phyloP scores from a whole-genome alignment of 1,140 invertebrate species.

The Aphelenchoides fujianensis region DNA sequence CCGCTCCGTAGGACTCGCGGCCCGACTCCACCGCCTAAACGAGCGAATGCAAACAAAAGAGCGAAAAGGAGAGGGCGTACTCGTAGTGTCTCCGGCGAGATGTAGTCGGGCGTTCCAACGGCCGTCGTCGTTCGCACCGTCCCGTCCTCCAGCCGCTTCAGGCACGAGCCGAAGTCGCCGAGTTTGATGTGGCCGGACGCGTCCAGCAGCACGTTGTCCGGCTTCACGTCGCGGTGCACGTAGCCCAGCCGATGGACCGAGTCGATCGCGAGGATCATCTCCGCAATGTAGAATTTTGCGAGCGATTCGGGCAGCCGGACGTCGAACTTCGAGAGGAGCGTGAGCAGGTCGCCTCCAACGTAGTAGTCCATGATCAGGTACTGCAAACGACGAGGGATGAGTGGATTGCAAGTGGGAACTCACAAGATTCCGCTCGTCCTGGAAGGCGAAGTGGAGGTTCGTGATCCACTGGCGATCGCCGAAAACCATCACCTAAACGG shows the following conservation, averaged over 20 bases:
- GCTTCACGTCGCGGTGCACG: constrained; percentile 95
- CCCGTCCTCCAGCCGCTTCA: constrained; percentile 84
- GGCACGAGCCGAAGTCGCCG: constrained; percentile 83
- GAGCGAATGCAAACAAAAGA: not conserved
- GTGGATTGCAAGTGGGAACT: constrained; percentile 47
- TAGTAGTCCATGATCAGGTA: constrained; percentile 99
- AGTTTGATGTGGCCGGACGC: constrained; percentile 95
- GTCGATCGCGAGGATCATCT: constrained; percentile 95
- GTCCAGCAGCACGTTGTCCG: constrained; percentile 95
- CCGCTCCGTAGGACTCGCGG: constrained; percentile 90
- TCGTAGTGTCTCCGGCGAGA: constrained; percentile 86
- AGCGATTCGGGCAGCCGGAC: constrained; percentile 89
- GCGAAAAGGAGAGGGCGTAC: constrained; percentile 57
- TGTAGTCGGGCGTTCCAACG: constrained; percentile 98
- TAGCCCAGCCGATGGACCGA: constrained; percentile 92
- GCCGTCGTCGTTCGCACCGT: constrained; percentile 95
- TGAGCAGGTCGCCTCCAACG: constrained; percentile 94
- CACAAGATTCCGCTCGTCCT: constrained; percentile 94
- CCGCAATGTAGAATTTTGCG: constrained; percentile 96
- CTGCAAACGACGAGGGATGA: constrained; percentile 66
- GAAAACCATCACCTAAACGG: constrained; percentile 90
- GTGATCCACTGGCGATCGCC: constrained; percentile 97
- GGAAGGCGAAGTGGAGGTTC: constrained; percentile 97
- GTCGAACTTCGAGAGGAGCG: constrained; percentile 94
- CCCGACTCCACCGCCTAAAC: constrained; percentile 93